Conservation (phyloP, 1,140 invertebrate species). For the Pristionchus pacificus region DNA sequence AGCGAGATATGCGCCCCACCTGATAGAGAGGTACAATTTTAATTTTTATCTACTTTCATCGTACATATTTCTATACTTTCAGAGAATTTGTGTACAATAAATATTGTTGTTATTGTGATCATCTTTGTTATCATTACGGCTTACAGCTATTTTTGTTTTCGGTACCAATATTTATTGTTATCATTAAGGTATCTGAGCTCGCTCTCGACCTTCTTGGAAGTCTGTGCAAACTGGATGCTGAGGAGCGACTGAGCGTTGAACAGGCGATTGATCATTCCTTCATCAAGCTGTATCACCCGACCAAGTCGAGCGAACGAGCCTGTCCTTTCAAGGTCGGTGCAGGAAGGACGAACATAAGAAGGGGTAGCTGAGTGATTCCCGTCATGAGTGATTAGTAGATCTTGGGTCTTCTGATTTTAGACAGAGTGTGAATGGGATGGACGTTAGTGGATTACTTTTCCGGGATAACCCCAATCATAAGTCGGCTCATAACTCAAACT, state of each 20-base stretch:
- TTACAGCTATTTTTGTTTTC: not conserved
- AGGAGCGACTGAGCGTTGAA: constrained; percentile 39
- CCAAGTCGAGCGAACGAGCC: constrained; percentile 29
- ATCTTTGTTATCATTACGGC: not conserved
- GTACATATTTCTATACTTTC: no score
- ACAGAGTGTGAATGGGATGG: constrained; percentile 1
- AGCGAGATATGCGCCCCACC: constrained; percentile 38
- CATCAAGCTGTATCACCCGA: constrained; percentile 32
- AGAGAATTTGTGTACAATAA: not conserved
- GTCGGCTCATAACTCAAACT: no score
- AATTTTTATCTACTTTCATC: no score
- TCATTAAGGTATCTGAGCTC: constrained; percentile 20
- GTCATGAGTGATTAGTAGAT: no score
- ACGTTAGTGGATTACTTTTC: no score
- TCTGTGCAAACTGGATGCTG: constrained; percentile 38
- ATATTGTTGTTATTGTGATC: not conserved
- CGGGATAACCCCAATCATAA: no score
- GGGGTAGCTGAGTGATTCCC: no score
- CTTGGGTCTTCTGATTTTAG: not conserved
- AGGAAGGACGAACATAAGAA: no score
- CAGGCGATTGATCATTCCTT: constrained; percentile 43
- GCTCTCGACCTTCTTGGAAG: constrained; percentile 44
- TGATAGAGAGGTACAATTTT: constrained; percentile 20
- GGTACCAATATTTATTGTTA: no score
- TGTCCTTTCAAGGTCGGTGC: constrained; percentile 49